Percentiles rank a stretch among this genome's conserved stretches.
Conservation (phyloP, 2,113 vertebrate species). For the Canis aureus region DNA sequence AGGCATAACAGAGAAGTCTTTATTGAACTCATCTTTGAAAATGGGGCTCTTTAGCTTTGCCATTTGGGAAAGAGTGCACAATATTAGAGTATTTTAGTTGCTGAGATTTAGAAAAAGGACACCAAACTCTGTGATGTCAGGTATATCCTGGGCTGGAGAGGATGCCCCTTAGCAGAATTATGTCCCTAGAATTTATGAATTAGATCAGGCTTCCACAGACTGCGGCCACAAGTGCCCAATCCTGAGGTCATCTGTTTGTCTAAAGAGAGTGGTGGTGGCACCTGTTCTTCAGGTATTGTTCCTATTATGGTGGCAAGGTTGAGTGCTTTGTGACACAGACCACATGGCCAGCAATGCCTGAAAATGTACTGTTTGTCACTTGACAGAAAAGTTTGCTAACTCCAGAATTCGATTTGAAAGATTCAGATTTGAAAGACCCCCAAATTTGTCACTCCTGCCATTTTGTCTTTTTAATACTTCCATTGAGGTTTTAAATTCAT, state of each 20-base stretch:
- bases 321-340: conserved; percentile 22
- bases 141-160: not conserved
- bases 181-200: not conserved
- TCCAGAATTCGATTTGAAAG: not conserved
- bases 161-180: not conserved
- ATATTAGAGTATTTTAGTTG: conserved; percentile 18
- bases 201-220: not conserved
- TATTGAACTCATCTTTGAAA: conserved; percentile 42
- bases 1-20: not conserved
- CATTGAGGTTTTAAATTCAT: conserved; percentile 25
- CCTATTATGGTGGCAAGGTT: not conserved
- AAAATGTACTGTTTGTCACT: not conserved
- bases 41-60: not conserved
- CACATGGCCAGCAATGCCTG: not conserved
- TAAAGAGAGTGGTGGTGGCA: not conserved
- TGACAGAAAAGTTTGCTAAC: not conserved
- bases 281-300: not conserved
- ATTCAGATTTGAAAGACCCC: not conserved
- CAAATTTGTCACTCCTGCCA: not conserved
- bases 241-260: not conserved
- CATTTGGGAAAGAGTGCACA: conserved; percentile 33
- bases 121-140: not conserved
- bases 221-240: not conserved
- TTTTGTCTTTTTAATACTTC: conserved; percentile 35
- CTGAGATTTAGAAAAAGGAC: conserved; percentile 30